These are phyloP conservation scores for Hipparchia semele DNA, from an alignment of 2,888 invertebrate genomes.

Conservation along the genomic window DNA sequence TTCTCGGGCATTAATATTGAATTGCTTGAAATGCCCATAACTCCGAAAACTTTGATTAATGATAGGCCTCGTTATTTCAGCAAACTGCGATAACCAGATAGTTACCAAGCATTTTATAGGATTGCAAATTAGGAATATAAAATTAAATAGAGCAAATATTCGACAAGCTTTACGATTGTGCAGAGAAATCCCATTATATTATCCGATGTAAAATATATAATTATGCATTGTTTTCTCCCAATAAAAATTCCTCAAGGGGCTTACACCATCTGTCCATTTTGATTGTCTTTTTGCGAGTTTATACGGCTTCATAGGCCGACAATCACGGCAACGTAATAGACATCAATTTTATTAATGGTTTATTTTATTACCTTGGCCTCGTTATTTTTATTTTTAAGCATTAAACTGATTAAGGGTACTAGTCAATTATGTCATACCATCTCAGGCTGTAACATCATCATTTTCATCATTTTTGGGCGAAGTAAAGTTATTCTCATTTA, in stretches of 20 bases:
- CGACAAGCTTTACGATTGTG: constrained; percentile 40
- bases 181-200: constrained; percentile 41
- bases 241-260: constrained; percentile 44
- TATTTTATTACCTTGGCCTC: constrained; percentile 17
- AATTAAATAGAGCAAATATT: constrained; percentile 31
- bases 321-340: constrained; percentile 17
- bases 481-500: neutral
- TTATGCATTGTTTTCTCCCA: constrained; percentile 49
- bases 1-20: too few relatives aligned
- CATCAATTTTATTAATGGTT: constrained; percentile 14
- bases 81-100: neutral
- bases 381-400: constrained; percentile 14
- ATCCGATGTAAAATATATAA: constrained; percentile 45
- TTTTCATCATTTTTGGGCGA: neutral
- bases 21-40: too few relatives aligned
- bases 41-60: too few relatives aligned
- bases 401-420: constrained; percentile 1
- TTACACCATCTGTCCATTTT: constrained; percentile 18
- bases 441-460: neutral
- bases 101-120: constrained; percentile 49
- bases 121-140: constrained; percentile 57
- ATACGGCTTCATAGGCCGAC: constrained; percentile 55
- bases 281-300: constrained; percentile 51
- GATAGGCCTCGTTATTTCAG: neutral
- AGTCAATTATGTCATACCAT: neutral